phyloP scores from a whole-genome alignment of 2,888 invertebrate species.

The Euphydryas editha region DNA sequence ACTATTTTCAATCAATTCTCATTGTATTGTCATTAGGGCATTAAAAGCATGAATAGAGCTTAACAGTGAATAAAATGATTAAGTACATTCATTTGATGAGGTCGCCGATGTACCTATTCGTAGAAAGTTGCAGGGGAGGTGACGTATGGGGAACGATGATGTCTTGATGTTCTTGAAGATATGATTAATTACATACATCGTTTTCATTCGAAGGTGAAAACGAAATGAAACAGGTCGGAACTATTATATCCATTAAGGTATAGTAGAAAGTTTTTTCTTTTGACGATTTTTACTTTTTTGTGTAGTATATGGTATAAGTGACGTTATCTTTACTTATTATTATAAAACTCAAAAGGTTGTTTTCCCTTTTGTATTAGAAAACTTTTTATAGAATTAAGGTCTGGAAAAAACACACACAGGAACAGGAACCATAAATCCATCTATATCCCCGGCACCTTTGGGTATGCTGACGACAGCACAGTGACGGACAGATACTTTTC shows the following conservation, averaged over 20 bases:
- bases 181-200: slow-evolving; percentile 26
- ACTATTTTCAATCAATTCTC: not conserved
- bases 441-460: no score
- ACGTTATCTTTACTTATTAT: no score
- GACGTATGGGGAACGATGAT: slow-evolving; percentile 20
- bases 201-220: slow-evolving; percentile 20
- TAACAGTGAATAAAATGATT: slow-evolving; percentile 32
- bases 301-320: not conserved
- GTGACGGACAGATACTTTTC: no score
- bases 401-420: no score
- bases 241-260: slow-evolving; percentile 11
- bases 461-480: no score
- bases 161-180: slow-evolving; percentile 21
- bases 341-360: no score
- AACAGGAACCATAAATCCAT: no score
- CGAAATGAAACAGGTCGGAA: slow-evolving; percentile 21
- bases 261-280: not conserved
- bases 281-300: no score
- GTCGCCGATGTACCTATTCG: slow-evolving; percentile 26
- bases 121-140: slow-evolving; percentile 32
- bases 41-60: slow-evolving; percentile 24
- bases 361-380: no score
- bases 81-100: slow-evolving; percentile 35
- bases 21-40: not conserved
- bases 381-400: no score